These are phyloP conservation scores for Euwallacea similis DNA, from an alignment of 1,140 invertebrate genomes.

Conservation along the genomic window DNA sequence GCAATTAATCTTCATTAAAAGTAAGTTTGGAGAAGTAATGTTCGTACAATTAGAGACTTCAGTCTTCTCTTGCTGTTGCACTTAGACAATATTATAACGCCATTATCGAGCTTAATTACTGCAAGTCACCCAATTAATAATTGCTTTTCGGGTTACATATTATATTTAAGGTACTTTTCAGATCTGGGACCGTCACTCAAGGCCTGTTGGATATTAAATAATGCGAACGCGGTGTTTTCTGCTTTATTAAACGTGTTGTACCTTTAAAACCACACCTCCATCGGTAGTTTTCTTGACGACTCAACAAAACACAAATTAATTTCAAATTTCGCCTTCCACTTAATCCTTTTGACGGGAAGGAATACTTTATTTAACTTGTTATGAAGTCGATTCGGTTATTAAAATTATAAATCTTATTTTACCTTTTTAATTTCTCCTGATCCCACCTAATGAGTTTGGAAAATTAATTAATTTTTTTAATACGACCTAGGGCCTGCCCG, in stretches of 20 bases:
- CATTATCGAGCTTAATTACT: constrained; percentile 9
- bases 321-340: constrained; percentile 15
- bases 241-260: too few species aligned
- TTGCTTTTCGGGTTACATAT: background rate
- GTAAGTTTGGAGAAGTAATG: constrained; percentile 30
- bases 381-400: constrained; percentile 31
- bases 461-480: constrained; percentile 35
- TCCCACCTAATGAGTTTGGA: constrained; percentile 26
- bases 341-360: constrained; percentile 30
- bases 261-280: too few species aligned
- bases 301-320: too few species aligned
- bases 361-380: constrained; percentile 30
- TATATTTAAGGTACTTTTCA: background rate
- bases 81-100: constrained; percentile 12
- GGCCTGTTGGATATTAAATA: too few species aligned
- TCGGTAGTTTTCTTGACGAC: too few species aligned
- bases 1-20: constrained; percentile 48
- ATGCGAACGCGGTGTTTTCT: too few species aligned
- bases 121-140: background rate
- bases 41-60: constrained; percentile 43
- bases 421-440: constrained; percentile 25
- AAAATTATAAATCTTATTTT: constrained; percentile 36
- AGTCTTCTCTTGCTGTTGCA: constrained; percentile 36
- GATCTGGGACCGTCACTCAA: background rate
- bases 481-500: background rate